A percentile compares a stretch with the other conserved stretches of the same genome.
Conservation (phyloP, 92 coral and sea anemone species). For the Ricordea florida region DNA sequence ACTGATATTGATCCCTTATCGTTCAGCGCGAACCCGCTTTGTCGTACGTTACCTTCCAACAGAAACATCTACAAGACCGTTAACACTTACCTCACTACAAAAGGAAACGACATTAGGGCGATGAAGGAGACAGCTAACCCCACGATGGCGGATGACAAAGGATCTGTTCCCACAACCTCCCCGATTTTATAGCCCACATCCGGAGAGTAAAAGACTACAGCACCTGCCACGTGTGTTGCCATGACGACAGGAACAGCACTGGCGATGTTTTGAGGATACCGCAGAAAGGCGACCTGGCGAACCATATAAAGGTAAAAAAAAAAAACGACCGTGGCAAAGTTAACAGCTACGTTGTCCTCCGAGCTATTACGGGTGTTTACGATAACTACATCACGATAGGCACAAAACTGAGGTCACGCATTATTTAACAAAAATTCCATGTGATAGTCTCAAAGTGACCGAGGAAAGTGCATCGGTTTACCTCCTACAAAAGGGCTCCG, state of each 20-base stretch:
- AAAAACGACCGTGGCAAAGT: too few relatives aligned
- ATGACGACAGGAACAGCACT: conserved; percentile 85
- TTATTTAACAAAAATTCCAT: too few relatives aligned
- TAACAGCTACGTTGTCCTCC: too few relatives aligned
- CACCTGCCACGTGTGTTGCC: conserved; percentile 83
- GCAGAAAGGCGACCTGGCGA: conserved; percentile 84
- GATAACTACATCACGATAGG: too few relatives aligned
- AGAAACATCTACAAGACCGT: background rate
- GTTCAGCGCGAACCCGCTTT: too few relatives aligned
- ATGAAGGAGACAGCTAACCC: conserved; percentile 24
- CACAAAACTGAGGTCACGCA: too few relatives aligned
- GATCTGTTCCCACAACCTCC: conserved; percentile 58
- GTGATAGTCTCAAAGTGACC: too few relatives aligned
- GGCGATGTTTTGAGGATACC: conserved; percentile 81
- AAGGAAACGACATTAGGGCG: conserved; percentile 31
- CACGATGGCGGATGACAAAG: conserved; percentile 33
- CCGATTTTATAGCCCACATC: conserved; percentile 65
- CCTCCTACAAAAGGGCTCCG: too few relatives aligned
- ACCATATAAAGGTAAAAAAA: background rate
- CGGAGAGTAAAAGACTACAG: conserved; percentile 77
- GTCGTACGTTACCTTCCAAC: too few relatives aligned
- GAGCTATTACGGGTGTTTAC: too few relatives aligned
- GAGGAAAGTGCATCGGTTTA: too few relatives aligned
- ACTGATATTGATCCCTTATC: too few relatives aligned
- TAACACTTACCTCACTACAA: conserved; percentile 45